Evolutionary conservation across 1,140 invertebrate species (phyloP).

Genomic region (Eriocheir sinensis): DNA sequence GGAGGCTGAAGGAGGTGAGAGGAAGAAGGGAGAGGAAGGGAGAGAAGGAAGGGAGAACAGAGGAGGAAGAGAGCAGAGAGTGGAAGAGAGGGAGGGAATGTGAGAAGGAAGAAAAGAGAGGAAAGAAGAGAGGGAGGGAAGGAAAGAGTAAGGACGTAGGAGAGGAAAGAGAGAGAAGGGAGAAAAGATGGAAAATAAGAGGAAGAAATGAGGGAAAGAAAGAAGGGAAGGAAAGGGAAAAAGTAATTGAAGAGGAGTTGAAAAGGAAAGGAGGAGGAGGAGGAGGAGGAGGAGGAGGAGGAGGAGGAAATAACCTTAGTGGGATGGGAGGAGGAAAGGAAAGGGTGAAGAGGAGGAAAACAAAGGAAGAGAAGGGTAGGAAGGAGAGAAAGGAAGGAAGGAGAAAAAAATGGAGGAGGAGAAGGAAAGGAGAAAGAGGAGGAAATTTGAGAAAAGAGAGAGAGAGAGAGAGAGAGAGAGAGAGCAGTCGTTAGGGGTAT

Average conservation of each 20-base stretch:
- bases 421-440: slow-evolving; percentile 41
- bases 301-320: slow-evolving; percentile 29
- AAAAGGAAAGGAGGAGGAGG: too few relatives aligned
- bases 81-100: neutral
- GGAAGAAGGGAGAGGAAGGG: neutral
- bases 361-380: neutral
- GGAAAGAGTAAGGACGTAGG: neutral
- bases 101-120: neutral
- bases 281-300: slow-evolving; percentile 29
- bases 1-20: neutral
- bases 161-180: slow-evolving; percentile 54
- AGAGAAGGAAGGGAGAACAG: slow-evolving; percentile 1
- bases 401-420: neutral
- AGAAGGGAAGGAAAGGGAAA: slow-evolving; percentile 16
- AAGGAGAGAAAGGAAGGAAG: neutral
- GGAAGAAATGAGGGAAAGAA: neutral
- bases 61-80: neutral
- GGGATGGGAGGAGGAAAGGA: neutral
- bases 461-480: slow-evolving; percentile 57
- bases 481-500: neutral
- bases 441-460: slow-evolving; percentile 58
- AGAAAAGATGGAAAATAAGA: neutral
- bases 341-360: neutral
- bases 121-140: neutral
- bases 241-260: too few relatives aligned